Conservation (phyloP, 1,140 invertebrate species). For the Drosophila melanica region DNA sequence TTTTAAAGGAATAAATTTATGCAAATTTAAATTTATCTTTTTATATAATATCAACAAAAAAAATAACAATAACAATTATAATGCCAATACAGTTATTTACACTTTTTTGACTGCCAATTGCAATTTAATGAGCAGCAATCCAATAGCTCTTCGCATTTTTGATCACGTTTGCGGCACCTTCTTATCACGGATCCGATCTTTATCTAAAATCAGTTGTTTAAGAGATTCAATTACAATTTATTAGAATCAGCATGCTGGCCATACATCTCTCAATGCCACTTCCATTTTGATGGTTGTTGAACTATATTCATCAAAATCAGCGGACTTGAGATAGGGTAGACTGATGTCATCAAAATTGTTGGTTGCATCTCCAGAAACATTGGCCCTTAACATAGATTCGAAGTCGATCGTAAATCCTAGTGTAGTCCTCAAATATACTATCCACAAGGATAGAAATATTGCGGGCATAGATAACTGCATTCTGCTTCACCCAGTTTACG, state of each 20-base stretch:
- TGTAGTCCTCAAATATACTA: background rate
- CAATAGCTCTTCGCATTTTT: background rate
- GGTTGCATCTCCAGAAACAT: too few relatives aligned
- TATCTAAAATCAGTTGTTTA: background rate
- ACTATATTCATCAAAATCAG: too few relatives aligned
- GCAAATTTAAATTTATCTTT: too few relatives aligned
- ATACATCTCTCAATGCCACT: background rate
- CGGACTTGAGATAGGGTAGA: too few relatives aligned
- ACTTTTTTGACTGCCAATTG: background rate
- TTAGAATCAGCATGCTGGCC: too few relatives aligned
- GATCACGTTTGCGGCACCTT: background rate
- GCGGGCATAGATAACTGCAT: background rate
- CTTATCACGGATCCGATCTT: background rate
- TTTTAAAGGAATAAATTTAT: too few relatives aligned
- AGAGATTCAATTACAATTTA: too few relatives aligned
- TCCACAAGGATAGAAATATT: background rate
- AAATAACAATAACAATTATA: too few relatives aligned
- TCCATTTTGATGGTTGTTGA: background rate
- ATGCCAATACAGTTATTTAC: background rate
- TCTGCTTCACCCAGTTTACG: background rate
- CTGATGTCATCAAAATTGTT: too few relatives aligned
- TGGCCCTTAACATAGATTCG: too few relatives aligned
- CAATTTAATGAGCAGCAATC: slow-evolving; percentile 1
- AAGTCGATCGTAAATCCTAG: background rate
- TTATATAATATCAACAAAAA: too few relatives aligned